Base-by-base conservation (phyloP, 2,113 vertebrate species). In the Nymphicus hollandicus region DNA sequence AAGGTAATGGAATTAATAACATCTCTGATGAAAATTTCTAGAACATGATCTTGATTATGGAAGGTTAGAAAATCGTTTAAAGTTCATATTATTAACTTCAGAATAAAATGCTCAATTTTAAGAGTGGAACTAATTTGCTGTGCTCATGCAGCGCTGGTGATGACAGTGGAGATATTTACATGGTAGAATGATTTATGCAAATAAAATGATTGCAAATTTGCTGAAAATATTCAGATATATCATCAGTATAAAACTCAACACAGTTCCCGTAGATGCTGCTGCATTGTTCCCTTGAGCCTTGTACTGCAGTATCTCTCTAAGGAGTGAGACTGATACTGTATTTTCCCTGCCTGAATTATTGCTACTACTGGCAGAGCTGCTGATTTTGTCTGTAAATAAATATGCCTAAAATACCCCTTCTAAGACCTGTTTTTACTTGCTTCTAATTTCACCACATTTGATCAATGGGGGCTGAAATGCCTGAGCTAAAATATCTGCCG, bases 1-100 rank as follows among this genome's bases (percentile, higher is more conserved):
- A 58, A 92, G 50, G 74, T 66, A 70, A 91, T 43, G 18, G 69
- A 88, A 81, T 85, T 85, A 85, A 82, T 90, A 70, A 53, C 37
- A 29, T 15, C 37, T 52, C 41, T 83, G 83, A 92, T 66, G 13
- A 76, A 95, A 86, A 91, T 84, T 89, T 80, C 37, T 77, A 65
- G 56, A 79, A 39, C 4, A 2, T 20, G 33, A 81, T 91, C 73
- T 88, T 95, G 58, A 46, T 82, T 94, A 74, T 53, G 46, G 92
- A 84, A 83, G 43, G 46, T 28, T 49, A 86, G 73, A 87, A 94
- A 91, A 94, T 72, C 0, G 0, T 88, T 96, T 52, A 10, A 49
- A 77, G 70, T 71, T 85, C 37, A 33, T 61, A n/a, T 19, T 24
- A 72, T 83, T 87, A 44, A 37, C 15, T 83, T 58, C 39, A 84